These are phyloP conservation scores for Rhizomys pruinosus DNA, from an alignment of 2,113 vertebrate species.

Conservation along the genomic window DNA sequence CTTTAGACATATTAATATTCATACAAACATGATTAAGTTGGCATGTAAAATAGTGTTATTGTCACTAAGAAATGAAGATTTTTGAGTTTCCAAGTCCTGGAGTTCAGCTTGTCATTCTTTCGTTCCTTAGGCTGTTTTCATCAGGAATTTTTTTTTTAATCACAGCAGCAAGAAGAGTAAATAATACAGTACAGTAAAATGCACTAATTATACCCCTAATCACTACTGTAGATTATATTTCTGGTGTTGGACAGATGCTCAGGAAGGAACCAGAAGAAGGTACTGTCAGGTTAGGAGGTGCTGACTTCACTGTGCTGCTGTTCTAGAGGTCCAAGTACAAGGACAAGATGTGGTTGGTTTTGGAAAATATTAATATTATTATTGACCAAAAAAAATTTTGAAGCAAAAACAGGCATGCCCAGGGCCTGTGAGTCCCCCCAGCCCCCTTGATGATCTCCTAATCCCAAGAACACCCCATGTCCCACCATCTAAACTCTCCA, in stretches of 20 bases:
- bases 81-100: neutral
- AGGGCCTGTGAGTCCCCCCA: too few species aligned
- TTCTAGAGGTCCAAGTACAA: neutral
- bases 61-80: neutral
- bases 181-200: too few species aligned
- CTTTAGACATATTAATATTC: neutral
- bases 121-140: neutral
- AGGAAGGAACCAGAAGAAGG: neutral
- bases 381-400: too few species aligned
- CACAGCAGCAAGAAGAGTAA: neutral
- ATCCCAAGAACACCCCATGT: too few species aligned
- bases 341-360: fast-evolving
- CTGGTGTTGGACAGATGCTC: neutral
- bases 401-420: neutral
- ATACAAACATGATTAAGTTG: neutral
- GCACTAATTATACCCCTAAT: neutral
- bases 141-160: too few species aligned
- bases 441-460: too few species aligned
- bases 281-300: neutral
- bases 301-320: neutral
- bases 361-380: neutral
- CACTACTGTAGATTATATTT: neutral
- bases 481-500: too few species aligned
- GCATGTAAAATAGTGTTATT: neutral
- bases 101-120: neutral